Evolutionary conservation across 2,888 invertebrate genomes (phyloP).

Genomic region (Melinopterus prodromus): DNA sequence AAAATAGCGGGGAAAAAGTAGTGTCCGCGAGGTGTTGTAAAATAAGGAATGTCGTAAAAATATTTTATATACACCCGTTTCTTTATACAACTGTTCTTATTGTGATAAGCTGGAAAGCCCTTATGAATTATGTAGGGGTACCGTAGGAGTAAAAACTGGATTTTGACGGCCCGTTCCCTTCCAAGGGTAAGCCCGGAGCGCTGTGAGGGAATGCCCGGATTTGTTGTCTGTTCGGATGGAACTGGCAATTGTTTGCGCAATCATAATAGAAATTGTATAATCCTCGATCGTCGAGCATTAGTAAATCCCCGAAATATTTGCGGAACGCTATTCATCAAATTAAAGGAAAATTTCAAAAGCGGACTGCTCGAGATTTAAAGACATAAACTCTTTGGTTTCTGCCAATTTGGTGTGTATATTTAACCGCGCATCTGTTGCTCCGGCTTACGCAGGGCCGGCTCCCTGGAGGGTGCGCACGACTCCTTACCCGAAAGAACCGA

Average conservation of each 20-base stretch:
- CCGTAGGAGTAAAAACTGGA: constrained; percentile 12
- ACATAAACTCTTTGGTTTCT: neutral
- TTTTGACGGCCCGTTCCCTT: constrained; percentile 12
- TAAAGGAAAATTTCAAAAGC: neutral
- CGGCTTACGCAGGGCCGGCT: neutral
- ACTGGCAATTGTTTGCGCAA: neutral
- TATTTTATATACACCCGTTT: constrained; percentile 23
- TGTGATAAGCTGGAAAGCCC: constrained; percentile 20
- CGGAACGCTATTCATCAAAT: neutral
- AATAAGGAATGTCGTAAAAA: constrained; percentile 25
- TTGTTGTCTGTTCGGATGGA: neutral
- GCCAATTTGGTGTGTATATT: neutral
- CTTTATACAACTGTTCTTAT: constrained; percentile 23
- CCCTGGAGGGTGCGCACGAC: neutral
- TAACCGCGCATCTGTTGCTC: neutral
- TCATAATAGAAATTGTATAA: neutral
- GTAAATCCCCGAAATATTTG: neutral
- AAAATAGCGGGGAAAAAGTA: constrained; percentile 6
- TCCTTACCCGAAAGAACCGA: neutral
- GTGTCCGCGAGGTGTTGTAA: constrained; percentile 18
- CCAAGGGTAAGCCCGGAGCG: neutral
- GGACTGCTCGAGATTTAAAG: neutral
- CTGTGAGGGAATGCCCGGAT: neutral
- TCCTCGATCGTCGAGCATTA: neutral
- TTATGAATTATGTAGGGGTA: constrained; percentile 19